These are phyloP conservation scores for Tetragonula clypearis DNA, from an alignment of 1,140 invertebrate species.

Conservation along the genomic window DNA sequence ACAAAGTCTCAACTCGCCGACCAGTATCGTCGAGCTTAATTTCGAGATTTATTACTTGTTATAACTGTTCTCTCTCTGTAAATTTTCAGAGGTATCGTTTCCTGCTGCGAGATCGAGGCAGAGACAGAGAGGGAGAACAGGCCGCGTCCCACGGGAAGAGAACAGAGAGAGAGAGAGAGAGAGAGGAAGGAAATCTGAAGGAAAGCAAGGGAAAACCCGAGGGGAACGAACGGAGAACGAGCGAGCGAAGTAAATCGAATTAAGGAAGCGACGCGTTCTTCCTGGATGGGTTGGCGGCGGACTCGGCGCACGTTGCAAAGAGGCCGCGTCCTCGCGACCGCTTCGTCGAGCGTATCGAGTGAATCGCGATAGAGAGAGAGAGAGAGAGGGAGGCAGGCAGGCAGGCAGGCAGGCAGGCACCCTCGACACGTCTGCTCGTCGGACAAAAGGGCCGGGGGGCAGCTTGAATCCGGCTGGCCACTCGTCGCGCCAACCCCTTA, in stretches of 20 bases:
- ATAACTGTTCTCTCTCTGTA: too few relatives aligned
- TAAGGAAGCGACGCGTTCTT: neutral
- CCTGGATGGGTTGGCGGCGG: neutral
- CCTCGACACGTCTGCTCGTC: constrained; percentile 62
- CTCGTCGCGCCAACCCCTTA: neutral
- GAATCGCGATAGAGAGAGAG: constrained; percentile 53
- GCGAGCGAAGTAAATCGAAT: constrained; percentile 13
- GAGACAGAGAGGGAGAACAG: neutral
- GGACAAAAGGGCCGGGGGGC: constrained; percentile 56
- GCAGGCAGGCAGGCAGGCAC: constrained; percentile 40
- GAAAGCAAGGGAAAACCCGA: neutral
- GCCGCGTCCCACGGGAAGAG: neutral
- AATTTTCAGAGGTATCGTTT: too few relatives aligned
- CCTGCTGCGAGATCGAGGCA: too few relatives aligned
- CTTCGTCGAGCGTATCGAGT: constrained; percentile 38
- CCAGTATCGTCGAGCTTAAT: too few relatives aligned
- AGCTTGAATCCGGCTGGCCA: constrained; percentile 44
- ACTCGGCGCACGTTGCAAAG: neutral
- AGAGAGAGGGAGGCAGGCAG: too few relatives aligned
- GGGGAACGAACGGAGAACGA: neutral
- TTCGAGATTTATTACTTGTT: too few relatives aligned
- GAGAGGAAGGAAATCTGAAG: neutral
- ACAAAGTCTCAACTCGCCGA: too few relatives aligned
- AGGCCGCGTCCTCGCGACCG: constrained; percentile 14
- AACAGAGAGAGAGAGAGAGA: too few relatives aligned